Percentiles rank a stretch among this genome's conserved stretches.
phyloP scores from a whole-genome alignment of 2,113 vertebrate genomes.

The Mus pahari region DNA sequence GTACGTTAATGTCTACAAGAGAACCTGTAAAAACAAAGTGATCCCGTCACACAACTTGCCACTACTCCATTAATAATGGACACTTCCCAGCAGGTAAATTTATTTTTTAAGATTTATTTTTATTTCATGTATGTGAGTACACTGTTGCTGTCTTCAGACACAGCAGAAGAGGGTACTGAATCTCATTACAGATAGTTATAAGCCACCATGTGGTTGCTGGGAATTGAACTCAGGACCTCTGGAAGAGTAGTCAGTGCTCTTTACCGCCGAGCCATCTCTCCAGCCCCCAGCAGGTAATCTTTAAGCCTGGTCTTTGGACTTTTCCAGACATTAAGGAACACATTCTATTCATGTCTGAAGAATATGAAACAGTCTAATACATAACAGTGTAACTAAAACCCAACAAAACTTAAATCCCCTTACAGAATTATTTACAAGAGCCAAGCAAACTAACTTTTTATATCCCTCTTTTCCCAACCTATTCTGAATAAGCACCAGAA shows the following conservation, averaged over 20 bases:
- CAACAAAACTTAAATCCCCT: neutral
- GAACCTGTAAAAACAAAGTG: slow-evolving; percentile 80
- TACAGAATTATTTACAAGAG: neutral
- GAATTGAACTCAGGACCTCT: too few species aligned
- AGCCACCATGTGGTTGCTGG: too few species aligned
- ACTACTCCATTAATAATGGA: neutral
- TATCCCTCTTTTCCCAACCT: neutral
- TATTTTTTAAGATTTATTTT: too few species aligned
- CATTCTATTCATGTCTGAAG: neutral
- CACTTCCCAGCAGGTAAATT: neutral
- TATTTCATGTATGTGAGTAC: too few species aligned
- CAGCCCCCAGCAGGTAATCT: neutral
- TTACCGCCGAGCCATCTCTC: too few species aligned
- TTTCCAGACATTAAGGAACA: neutral
- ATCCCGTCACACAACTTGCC: neutral
- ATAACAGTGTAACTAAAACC: neutral
- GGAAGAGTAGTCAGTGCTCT: too few species aligned
- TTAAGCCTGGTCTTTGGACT: neutral
- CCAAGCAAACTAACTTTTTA: neutral
- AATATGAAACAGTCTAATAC: neutral
- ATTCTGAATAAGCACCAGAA: neutral
- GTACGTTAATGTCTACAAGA: slow-evolving; percentile 62
- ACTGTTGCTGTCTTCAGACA: too few species aligned
- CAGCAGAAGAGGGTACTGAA: too few species aligned
- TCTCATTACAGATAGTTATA: too few species aligned